These are phyloP conservation scores for Taenioides sp. DNA, from an alignment of 2,797 vertebrate genomes.

Conservation along the genomic window DNA sequence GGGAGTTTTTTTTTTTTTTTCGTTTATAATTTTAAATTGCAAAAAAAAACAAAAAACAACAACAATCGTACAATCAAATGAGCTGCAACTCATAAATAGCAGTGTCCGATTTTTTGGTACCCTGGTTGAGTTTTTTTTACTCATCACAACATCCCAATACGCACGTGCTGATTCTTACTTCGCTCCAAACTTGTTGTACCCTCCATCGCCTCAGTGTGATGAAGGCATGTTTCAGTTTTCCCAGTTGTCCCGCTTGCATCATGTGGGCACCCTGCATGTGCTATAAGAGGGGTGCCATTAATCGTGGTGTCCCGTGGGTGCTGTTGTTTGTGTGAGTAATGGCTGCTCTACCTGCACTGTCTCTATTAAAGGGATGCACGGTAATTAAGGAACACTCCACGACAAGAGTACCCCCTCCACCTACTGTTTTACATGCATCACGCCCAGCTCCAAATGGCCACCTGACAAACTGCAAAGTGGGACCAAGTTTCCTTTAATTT, in stretches of 20 bases:
- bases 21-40: too few species aligned
- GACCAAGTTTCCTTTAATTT: background rate
- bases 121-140: too few species aligned
- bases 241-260: slow-evolving; percentile 24
- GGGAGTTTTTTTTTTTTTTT: too few species aligned
- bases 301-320: slow-evolving; percentile 58
- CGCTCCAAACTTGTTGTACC: background rate
- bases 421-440: background rate
- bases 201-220: background rate
- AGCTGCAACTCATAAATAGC: too few species aligned
- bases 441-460: slow-evolving; percentile 7
- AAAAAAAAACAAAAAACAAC: too few species aligned
- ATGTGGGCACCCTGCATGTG: slow-evolving; percentile 25
- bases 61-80: too few species aligned
- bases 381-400: slow-evolving; percentile 59
- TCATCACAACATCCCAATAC: background rate
- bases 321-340: slow-evolving; percentile 70
- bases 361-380: slow-evolving; percentile 61
- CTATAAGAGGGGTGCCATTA: slow-evolving; percentile 58
- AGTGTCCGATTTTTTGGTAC: too few species aligned
- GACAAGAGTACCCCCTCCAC: slow-evolving; percentile 19
- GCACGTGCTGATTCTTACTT: background rate
- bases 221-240: slow-evolving; percentile 17
- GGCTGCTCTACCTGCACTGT: slow-evolving; percentile 58
- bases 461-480: slow-evolving; percentile 3